These are phyloP conservation scores for Drosophila nigricruria DNA, from an alignment of 2,888 invertebrate species.

Conservation along the genomic window DNA sequence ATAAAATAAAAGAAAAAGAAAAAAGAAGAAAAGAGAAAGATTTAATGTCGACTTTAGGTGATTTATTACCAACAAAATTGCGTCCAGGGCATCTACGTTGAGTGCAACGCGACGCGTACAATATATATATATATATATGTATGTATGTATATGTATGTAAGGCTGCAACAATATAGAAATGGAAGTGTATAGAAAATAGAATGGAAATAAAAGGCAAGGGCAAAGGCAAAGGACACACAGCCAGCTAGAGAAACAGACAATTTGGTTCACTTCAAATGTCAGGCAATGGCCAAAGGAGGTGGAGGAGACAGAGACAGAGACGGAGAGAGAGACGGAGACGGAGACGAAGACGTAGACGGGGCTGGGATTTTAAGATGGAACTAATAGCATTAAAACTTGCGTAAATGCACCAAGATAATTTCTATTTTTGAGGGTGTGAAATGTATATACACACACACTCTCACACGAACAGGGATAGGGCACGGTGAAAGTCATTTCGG, in stretches of 20 bases:
- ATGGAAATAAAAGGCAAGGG: conserved; percentile 55
- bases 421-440: conserved; percentile 82
- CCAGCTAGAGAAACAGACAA: conserved; percentile 63
- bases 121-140: background rate
- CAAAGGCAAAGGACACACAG: conserved; percentile 69
- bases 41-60: conserved; percentile 85
- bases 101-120: conserved; percentile 62
- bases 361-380: conserved; percentile 77
- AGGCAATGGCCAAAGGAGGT: conserved; percentile 47
- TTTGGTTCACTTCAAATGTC: conserved; percentile 79
- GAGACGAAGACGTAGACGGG: conserved; percentile 28
- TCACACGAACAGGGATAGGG: conserved; percentile 23
- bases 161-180: conserved; percentile 61
- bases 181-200: conserved; percentile 71
- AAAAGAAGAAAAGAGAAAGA: conserved; percentile 69
- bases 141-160: background rate
- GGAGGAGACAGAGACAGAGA: conserved; percentile 22
- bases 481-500: conserved; percentile 76
- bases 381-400: conserved; percentile 82
- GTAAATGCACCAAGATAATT: conserved; percentile 81
- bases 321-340: conserved; percentile 22
- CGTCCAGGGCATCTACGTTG: conserved; percentile 75
- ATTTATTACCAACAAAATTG: conserved; percentile 85
- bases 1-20: conserved; percentile 27
- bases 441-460: conserved; percentile 55